A percentile compares a stretch with the other conserved stretches of the same genome.
phyloP scores from a whole-genome alignment of 2,797 vertebrate genomes.

The Vireo griseus region DNA sequence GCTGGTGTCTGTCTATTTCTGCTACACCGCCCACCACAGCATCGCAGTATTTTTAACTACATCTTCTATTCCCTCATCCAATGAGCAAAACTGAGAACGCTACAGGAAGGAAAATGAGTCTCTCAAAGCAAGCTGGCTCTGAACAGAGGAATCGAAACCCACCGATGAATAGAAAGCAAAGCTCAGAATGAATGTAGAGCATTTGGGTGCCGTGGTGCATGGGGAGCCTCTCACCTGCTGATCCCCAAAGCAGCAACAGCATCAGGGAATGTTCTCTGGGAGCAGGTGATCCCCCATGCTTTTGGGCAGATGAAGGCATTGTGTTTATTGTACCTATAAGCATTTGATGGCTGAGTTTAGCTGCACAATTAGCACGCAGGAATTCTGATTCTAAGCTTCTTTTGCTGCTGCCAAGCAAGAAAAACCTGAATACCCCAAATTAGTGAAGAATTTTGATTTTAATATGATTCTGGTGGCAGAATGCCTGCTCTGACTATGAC shows the following conservation, averaged over 20 bases:
- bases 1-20: conserved; percentile 63
- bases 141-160: background rate
- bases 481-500: background rate
- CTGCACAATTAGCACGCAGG: background rate
- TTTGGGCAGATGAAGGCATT: background rate
- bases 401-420: background rate
- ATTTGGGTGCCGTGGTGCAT: fast-evolving
- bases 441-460: background rate
- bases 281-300: background rate
- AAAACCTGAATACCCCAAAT: background rate
- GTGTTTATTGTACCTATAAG: background rate
- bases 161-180: background rate
- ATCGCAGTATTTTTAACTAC: conserved; percentile 53
- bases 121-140: background rate
- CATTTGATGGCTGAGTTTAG: background rate
- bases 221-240: background rate
- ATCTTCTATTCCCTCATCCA: conserved; percentile 24
- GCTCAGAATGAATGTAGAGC: background rate
- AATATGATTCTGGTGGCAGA: background rate
- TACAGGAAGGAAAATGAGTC: conserved; percentile 1
- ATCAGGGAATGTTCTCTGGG: background rate
- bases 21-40: conserved; percentile 42
- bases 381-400: background rate
- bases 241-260: background rate
- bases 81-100: background rate